phyloP scores from a whole-genome alignment of 2,888 invertebrate genomes.

The Trimorus sp. region DNA sequence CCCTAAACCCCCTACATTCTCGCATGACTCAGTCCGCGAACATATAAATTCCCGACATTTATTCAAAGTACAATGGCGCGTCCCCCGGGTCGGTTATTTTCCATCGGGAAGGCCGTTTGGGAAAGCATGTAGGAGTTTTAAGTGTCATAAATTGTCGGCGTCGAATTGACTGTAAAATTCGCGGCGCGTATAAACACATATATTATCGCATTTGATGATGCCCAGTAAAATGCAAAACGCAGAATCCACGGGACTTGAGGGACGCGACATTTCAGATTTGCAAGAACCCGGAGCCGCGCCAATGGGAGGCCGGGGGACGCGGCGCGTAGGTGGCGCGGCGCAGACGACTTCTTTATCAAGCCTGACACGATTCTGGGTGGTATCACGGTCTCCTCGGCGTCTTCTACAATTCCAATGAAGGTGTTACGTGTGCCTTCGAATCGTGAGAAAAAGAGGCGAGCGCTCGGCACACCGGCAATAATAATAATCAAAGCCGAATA shows the following conservation, averaged over 20 bases:
- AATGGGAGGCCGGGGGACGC: conserved; percentile 55
- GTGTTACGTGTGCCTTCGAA: conserved; percentile 75
- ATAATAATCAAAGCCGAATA: conserved; percentile 33
- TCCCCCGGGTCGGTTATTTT: conserved; percentile 31
- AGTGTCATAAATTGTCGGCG: conserved; percentile 49
- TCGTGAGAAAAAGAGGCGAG: conserved; percentile 66
- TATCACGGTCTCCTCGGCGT: conserved; percentile 69
- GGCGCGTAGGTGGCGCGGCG: conserved; percentile 68
- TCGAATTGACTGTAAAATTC: conserved; percentile 53
- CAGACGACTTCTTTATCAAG: conserved; percentile 70
- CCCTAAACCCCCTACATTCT: no score
- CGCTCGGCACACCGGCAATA: conserved; percentile 37
- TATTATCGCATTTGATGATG: conserved; percentile 47
- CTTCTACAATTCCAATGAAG: conserved; percentile 76
- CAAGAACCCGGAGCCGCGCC: conserved; percentile 56
- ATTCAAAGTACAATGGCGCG: conserved; percentile 32
- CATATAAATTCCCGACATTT: conserved; percentile 22
- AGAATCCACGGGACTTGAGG: conserved; percentile 33
- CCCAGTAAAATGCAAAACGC: conserved; percentile 45
- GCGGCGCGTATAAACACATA: conserved; percentile 43
- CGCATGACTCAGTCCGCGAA: background rate
- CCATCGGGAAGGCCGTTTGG: conserved; percentile 37
- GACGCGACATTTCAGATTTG: conserved; percentile 60
- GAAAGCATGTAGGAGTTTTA: conserved; percentile 48
- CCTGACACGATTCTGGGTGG: conserved; percentile 72